Evolutionary conservation across 2,888 invertebrate species (phyloP).

Genomic region (Keiferia lycopersicella): DNA sequence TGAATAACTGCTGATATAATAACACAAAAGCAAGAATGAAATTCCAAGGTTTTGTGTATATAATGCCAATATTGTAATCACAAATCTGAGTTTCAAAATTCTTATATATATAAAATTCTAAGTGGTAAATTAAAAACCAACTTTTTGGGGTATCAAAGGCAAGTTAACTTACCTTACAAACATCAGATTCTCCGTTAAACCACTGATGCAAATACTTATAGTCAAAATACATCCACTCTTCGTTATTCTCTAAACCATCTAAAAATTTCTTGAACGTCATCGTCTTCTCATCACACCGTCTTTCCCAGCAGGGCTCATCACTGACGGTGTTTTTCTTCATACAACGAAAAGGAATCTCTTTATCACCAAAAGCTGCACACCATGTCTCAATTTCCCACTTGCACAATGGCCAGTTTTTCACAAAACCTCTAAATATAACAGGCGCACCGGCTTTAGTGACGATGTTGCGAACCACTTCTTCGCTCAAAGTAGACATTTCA

Average conservation of each 20-base stretch:
- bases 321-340: conserved; percentile 60
- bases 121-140: too few relatives aligned
- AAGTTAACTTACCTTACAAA: conserved; percentile 76
- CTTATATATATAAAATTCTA: too few relatives aligned
- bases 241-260: conserved; percentile 50
- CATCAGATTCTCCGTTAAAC: conserved; percentile 80
- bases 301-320: conserved; percentile 90
- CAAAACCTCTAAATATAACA: conserved; percentile 75
- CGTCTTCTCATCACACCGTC: conserved; percentile 80
- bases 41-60: not conserved
- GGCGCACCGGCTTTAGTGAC: conserved; percentile 63
- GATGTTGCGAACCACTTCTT: conserved; percentile 53
- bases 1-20: too few relatives aligned
- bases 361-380: conserved; percentile 78
- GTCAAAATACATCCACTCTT: conserved; percentile 91
- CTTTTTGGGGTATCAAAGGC: too few relatives aligned
- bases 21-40: too few relatives aligned
- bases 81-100: too few relatives aligned
- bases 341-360: conserved; percentile 81
- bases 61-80: too few relatives aligned
- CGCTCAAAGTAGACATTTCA: conserved; percentile 53
- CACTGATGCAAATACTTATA: conserved; percentile 90
- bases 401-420: conserved; percentile 81
- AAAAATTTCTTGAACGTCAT: conserved; percentile 85
- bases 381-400: conserved; percentile 83